A percentile compares a stretch with the other conserved stretches of the same genome.
These are phyloP conservation scores for Neolamprologus ventralis DNA, from an alignment of 2,113 vertebrate species.

Conservation along the genomic window DNA sequence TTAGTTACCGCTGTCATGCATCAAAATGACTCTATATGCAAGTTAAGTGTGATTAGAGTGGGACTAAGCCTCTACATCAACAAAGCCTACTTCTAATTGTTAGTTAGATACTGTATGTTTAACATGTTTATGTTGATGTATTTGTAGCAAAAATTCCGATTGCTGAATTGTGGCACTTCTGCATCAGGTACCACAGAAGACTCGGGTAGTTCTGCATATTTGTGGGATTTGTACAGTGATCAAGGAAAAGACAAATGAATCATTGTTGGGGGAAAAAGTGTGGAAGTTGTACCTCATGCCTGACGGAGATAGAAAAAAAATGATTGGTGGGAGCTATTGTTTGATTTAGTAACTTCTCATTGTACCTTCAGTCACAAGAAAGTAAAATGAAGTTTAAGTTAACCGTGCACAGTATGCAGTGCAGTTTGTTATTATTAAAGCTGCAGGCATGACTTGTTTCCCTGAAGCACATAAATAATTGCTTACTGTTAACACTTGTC, in stretches of 20 bases:
- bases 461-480: background rate
- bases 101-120: background rate
- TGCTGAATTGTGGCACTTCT: background rate
- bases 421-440: background rate
- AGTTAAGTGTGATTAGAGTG: background rate
- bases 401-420: background rate
- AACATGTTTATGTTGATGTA: background rate
- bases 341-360: background rate
- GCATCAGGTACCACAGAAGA: background rate
- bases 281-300: background rate
- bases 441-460: background rate
- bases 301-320: background rate
- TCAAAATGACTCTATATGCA: background rate
- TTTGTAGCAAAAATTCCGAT: background rate
- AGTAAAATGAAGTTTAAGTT: background rate
- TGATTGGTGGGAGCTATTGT: background rate
- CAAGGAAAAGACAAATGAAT: accelerated
- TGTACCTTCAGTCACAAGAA: background rate
- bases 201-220: accelerated
- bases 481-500: background rate
- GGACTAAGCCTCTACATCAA: background rate
- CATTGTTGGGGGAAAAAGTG: accelerated
- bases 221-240: background rate
- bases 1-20: background rate
- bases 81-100: background rate